These are phyloP conservation scores for Mesoclemmys tuberculata DNA, from an alignment of 2,113 vertebrate species.

Conservation along the genomic window DNA sequence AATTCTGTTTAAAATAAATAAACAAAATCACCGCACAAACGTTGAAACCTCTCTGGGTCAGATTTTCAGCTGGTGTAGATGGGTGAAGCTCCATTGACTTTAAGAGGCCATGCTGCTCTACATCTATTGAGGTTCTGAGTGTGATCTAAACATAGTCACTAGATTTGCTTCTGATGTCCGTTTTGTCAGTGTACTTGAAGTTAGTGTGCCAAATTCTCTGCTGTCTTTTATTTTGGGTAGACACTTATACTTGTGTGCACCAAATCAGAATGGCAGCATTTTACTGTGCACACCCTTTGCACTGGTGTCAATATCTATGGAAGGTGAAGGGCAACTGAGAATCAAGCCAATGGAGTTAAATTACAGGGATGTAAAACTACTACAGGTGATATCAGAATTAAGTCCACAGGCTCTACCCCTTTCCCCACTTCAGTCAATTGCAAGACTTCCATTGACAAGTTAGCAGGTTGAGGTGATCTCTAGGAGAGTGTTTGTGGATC, in stretches of 20 bases:
- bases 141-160: fast-evolving
- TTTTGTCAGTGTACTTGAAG: background rate
- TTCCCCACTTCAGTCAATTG: background rate
- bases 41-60: slow-evolving; percentile 1
- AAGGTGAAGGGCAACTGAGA: background rate
- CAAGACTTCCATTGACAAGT: background rate
- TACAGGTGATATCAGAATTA: background rate
- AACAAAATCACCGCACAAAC: background rate
- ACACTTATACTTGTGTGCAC: background rate
- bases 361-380: background rate
- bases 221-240: background rate
- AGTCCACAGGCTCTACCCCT: background rate
- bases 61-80: slow-evolving; percentile 12
- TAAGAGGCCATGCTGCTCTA: fast-evolving
- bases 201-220: background rate
- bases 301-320: background rate
- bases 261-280: background rate
- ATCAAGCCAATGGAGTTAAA: background rate
- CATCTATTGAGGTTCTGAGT: fast-evolving
- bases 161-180: background rate
- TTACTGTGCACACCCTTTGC: background rate
- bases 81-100: background rate
- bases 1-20: background rate
- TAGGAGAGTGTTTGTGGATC: background rate
- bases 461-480: background rate